Percentiles rank a stretch among this genome's conserved stretches.
Conservation (phyloP, 2,888 invertebrate species). For the Poecilobothrus nobilitatus region DNA sequence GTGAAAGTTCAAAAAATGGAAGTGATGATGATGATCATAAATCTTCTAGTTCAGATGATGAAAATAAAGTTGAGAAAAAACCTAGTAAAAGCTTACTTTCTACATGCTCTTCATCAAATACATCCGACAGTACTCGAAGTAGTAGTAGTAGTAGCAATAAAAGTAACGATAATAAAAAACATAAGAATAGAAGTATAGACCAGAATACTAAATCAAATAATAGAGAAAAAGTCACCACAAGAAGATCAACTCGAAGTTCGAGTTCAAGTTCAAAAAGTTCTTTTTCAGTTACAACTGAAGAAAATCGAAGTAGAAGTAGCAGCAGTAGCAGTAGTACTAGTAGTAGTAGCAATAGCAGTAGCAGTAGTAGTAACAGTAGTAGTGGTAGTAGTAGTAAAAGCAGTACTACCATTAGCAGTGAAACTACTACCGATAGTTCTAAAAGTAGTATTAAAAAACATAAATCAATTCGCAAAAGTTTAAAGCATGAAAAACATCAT, state of each 20-base stretch:
- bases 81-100: neutral
- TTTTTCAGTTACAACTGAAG: neutral
- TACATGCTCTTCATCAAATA: neutral
- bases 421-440: neutral
- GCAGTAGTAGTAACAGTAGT: neutral
- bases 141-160: neutral
- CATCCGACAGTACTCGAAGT: neutral
- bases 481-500: neutral
- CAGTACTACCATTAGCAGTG: neutral
- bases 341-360: neutral
- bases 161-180: neutral
- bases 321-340: neutral
- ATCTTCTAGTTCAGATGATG: neutral
- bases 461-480: neutral
- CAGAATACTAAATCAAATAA: neutral
- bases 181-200: neutral
- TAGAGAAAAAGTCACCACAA: neutral
- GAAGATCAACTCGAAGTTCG: neutral
- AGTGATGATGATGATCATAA: constrained; percentile 2
- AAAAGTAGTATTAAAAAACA: neutral
- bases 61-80: neutral
- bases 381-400: neutral
- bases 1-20: neutral
- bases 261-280: neutral
- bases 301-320: neutral